Conservation (phyloP, 2,888 invertebrate genomes). For the Polymixis lichenea region DNA sequence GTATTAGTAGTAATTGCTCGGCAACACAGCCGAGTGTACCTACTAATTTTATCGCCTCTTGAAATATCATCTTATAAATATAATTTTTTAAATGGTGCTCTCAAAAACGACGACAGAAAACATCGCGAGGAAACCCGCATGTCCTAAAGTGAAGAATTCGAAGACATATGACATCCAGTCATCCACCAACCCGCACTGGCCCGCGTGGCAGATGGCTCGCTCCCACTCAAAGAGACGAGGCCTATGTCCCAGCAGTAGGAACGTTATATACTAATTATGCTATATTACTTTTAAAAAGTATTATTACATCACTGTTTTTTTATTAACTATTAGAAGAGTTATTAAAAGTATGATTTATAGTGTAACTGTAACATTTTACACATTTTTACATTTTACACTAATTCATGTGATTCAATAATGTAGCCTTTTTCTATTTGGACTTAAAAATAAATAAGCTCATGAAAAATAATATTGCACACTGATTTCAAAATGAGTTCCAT, state of each 20-base stretch:
- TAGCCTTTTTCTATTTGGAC: background rate
- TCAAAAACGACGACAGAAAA: background rate
- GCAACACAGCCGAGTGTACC: too few species aligned
- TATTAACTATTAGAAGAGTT: background rate
- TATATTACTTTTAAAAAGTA: background rate
- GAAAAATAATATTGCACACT: background rate
- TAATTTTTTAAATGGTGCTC: too few species aligned
- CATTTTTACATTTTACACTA: too few species aligned
- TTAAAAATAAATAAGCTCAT: too few species aligned
- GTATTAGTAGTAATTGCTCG: too few species aligned
- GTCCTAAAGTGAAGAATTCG: background rate
- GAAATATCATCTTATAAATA: too few species aligned
- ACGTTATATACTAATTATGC: too few species aligned
- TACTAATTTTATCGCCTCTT: background rate
- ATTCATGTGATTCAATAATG: too few species aligned
- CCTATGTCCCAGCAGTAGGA: background rate
- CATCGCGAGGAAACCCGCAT: background rate
- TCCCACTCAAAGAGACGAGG: background rate
- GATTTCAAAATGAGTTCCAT: slow-evolving; percentile 8
- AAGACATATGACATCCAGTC: background rate
- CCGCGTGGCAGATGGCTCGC: background rate
- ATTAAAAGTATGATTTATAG: background rate
- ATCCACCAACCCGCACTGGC: background rate
- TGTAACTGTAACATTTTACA: too few species aligned
- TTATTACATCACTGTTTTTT: background rate